These are phyloP conservation scores for Triplophysa siluroides DNA, from an alignment of 2,113 vertebrate species.

Conservation along the genomic window DNA sequence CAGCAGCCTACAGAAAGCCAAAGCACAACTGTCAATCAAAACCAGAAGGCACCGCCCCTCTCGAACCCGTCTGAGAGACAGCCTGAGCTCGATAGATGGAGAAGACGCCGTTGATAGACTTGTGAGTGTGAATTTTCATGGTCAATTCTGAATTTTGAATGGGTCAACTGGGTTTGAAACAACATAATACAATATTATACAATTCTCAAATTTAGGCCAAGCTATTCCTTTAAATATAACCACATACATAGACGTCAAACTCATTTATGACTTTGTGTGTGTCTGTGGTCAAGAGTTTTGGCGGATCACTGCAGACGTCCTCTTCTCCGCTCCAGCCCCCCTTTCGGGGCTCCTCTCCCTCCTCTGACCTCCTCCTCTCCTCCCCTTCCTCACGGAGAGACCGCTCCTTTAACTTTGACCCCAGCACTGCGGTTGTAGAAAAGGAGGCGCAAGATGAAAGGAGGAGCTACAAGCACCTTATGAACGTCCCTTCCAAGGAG, in stretches of 20 bases:
- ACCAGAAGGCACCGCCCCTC: conserved; percentile 80
- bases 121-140: conserved; percentile 47
- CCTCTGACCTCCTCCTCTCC: conserved; percentile 57
- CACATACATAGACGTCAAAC: background rate
- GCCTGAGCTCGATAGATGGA: conserved; percentile 80
- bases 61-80: conserved; percentile 79
- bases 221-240: background rate
- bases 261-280: background rate
- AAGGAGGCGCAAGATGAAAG: conserved; percentile 50
- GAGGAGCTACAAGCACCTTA: conserved; percentile 67
- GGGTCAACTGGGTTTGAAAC: no score
- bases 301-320: conserved; percentile 66
- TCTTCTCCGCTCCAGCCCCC: conserved; percentile 72
- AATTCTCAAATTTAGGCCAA: background rate
- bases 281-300: conserved; percentile 63
- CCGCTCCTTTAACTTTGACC: conserved; percentile 71
- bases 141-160: no score
- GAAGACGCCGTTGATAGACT: conserved; percentile 74
- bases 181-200: no score
- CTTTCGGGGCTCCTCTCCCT: conserved; percentile 56
- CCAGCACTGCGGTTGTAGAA: conserved; percentile 54
- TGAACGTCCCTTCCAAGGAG: conserved; percentile 73
- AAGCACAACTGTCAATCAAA: conserved; percentile 80
- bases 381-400: conserved; percentile 59
- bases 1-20: conserved; percentile 82